Evolutionary conservation across 2,888 invertebrate species (phyloP), one percentile per base, ranked within the genome.

Genomic region (Andrena haemorrhoa): DNA sequence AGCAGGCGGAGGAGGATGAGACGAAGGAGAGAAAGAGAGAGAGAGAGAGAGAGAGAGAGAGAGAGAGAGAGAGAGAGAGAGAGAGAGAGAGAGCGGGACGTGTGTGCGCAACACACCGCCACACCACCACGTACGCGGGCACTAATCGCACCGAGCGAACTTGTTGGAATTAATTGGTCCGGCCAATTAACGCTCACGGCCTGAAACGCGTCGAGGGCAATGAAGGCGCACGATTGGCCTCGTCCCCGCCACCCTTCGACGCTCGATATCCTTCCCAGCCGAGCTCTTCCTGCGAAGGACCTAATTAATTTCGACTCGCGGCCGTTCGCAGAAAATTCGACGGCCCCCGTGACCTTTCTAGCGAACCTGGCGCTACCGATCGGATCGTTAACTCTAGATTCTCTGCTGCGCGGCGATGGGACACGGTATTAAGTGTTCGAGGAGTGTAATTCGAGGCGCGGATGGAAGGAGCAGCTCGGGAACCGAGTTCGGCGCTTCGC

Each of bases 141-240:
- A 90, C 92, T 92, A 93, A 93, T 93, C 92, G 90, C 91, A 90
- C 87, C 89, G 90, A 89, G 90, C 90, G 90, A 93, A 91, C 93
- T 93, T 93, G 93, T 93, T 91, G 92, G 92, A 93, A 93, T 93
- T 93, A 93, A 93, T 93, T 93, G 93, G 92, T 92, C 90, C 90
- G 90, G 91, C 93, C 93, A 93, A 93, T 93, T 93, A 93, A 93
- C 93, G 93, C 92, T 90, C 91, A 90, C 88, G 89, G 87, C 89
- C 88, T 90, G 89, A 90, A 91, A 90, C 89, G 89, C 81, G 89
- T 86, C 89, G 86, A 89, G 87, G 89, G 89, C 88, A 88, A 90
- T 88, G 89, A 90, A 88, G 85, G 86, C 87, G 86, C 86, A 83
- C 86, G 84, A 89, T 87, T 85, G 86, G 86, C 77, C 79, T 78